Conservation (phyloP, 2,797 vertebrate genomes). For the Limnodromus scolopaceus region DNA sequence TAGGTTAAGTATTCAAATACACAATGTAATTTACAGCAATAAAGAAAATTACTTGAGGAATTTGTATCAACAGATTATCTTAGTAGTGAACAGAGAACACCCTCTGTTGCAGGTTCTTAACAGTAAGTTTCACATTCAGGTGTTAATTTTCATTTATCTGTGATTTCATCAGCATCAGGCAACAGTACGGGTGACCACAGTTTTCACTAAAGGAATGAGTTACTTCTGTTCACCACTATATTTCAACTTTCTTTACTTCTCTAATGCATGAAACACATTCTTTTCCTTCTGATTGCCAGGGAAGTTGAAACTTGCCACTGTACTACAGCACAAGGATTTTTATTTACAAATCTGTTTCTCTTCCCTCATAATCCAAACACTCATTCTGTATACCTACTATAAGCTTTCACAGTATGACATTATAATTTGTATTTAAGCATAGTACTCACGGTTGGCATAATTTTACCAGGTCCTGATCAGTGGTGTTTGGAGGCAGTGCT, state of each 20-base stretch:
- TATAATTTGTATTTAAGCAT: background rate
- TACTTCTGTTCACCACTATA: background rate
- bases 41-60: background rate
- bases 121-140: background rate
- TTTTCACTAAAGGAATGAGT: background rate
- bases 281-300: background rate
- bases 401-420: background rate
- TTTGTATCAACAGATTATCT: background rate
- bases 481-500: slow-evolving; percentile 94
- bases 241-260: background rate
- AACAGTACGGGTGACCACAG: background rate
- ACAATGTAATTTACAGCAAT: background rate
- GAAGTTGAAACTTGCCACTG: background rate
- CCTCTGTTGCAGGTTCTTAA: background rate
- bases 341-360: background rate
- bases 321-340: background rate
- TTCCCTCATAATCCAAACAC: background rate
- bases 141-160: background rate
- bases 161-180: background rate
- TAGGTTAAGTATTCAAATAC: background rate
- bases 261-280: background rate
- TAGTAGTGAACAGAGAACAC: background rate
- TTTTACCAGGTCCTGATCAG: slow-evolving; percentile 98
- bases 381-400: background rate
- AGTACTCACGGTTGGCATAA: slow-evolving; percentile 97